These are phyloP conservation scores for Dasyprocta punctata DNA, from an alignment of 2,113 vertebrate genomes.

Conservation along the genomic window DNA sequence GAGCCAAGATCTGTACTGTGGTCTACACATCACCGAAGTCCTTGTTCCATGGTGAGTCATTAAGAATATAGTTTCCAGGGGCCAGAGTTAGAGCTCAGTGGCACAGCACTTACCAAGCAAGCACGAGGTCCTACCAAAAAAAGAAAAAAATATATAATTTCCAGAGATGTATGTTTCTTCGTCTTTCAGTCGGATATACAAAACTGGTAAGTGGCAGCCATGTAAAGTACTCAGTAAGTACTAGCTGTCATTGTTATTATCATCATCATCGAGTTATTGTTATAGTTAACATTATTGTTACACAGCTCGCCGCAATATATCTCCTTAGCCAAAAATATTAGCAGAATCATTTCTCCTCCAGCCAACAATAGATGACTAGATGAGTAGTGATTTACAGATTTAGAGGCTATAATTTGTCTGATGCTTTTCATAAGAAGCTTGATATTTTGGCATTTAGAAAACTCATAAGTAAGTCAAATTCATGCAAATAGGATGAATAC, in stretches of 20 bases:
- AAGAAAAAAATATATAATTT: not conserved
- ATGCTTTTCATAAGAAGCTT: slow-evolving; percentile 34
- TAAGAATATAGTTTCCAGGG: not conserved
- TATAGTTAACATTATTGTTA: not conserved
- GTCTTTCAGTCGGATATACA: not conserved
- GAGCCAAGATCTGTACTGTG: not conserved
- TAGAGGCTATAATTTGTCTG: not conserved
- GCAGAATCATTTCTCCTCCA: not conserved
- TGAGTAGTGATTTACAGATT: slow-evolving; percentile 1
- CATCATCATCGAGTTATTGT: not conserved
- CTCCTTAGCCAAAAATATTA: slow-evolving; percentile 12
- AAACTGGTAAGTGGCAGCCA: not conserved
- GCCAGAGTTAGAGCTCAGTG: too few relatives aligned
- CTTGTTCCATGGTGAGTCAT: not conserved
- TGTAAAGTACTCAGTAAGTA: not conserved
- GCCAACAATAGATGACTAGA: not conserved
- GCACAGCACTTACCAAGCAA: too few relatives aligned
- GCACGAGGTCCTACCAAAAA: too few relatives aligned
- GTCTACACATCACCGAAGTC: not conserved
- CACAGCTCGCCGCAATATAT: not conserved
- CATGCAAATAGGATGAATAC: not conserved
- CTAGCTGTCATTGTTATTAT: not conserved
- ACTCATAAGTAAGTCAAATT: not conserved
- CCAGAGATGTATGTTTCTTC: not conserved
- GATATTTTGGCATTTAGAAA: slow-evolving; percentile 40